Conservation (phyloP, 2,113 vertebrate genomes). For the Maylandia zebra region DNA sequence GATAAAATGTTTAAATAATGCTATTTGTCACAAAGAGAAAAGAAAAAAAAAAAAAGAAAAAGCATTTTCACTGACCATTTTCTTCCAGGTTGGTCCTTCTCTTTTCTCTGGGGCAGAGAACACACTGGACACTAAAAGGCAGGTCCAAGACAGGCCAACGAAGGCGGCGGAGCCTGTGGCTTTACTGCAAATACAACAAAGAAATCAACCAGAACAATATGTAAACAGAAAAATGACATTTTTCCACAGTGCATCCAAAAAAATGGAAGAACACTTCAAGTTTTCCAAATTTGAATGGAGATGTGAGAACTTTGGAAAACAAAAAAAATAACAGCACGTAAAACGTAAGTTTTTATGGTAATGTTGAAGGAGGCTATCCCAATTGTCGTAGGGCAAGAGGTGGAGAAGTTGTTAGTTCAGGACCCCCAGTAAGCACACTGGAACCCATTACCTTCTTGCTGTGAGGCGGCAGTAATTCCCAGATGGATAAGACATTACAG, state of each 20-base stretch:
- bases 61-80: constrained; percentile 76
- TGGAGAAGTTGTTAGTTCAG: background rate
- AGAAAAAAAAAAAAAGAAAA: accelerated
- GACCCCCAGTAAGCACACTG: background rate
- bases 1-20: background rate
- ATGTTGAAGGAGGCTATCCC: background rate
- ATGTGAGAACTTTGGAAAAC: background rate
- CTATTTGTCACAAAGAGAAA: background rate
- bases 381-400: background rate
- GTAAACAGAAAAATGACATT: background rate
- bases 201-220: background rate
- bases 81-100: constrained; percentile 86
- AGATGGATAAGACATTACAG: accelerated
- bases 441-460: background rate
- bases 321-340: background rate
- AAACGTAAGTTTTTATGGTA: background rate
- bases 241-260: background rate
- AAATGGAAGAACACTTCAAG: background rate
- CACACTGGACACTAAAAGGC: constrained; percentile 78
- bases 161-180: constrained; percentile 85
- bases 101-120: constrained; percentile 80
- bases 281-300: background rate
- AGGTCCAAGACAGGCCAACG: constrained; percentile 89
- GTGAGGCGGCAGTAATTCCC: background rate
- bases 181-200: constrained; percentile 74